Evolutionary conservation across 2,888 invertebrate genomes (phyloP).

Genomic region (Idaea dimidiata): DNA sequence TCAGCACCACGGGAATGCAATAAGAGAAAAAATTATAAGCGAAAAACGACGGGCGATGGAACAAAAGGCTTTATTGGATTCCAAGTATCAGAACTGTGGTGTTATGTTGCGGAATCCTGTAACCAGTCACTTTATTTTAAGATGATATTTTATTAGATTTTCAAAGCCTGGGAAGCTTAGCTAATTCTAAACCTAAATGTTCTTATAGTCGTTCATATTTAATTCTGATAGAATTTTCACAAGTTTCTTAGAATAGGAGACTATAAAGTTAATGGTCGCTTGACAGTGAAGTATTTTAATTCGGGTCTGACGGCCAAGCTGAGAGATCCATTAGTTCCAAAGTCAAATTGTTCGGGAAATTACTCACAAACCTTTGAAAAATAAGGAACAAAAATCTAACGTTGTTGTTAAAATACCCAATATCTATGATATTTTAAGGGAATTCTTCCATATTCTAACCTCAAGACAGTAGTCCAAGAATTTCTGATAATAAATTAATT

Average conservation of each 20-base stretch:
- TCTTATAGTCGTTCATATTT: too few relatives aligned
- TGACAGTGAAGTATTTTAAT: too few relatives aligned
- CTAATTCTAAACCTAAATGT: neutral
- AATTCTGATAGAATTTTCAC: too few relatives aligned
- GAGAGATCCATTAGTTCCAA: too few relatives aligned
- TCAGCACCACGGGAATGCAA: conserved; percentile 73
- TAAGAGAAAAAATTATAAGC: conserved; percentile 62
- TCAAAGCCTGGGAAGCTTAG: conserved; percentile 11
- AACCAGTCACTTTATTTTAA: conserved; percentile 66
- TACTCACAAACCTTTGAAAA: too few relatives aligned
- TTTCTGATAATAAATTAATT: conserved; percentile 17
- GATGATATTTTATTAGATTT: conserved; percentile 60
- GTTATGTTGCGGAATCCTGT: conserved; percentile 71
- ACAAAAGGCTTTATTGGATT: conserved; percentile 79
- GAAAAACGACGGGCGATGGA: conserved; percentile 53
- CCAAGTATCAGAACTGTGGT: conserved; percentile 64
- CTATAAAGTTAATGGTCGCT: too few relatives aligned
- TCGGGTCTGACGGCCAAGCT: too few relatives aligned
- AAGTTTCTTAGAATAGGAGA: too few relatives aligned
- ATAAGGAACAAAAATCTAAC: too few relatives aligned
- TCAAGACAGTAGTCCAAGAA: neutral
- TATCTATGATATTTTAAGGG: too few relatives aligned
- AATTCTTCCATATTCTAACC: neutral
- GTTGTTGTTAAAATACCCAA: too few relatives aligned
- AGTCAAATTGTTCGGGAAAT: too few relatives aligned